These are phyloP conservation scores for Neotoma lepida DNA, from an alignment of 2,113 vertebrate genomes.

Conservation along the genomic window DNA sequence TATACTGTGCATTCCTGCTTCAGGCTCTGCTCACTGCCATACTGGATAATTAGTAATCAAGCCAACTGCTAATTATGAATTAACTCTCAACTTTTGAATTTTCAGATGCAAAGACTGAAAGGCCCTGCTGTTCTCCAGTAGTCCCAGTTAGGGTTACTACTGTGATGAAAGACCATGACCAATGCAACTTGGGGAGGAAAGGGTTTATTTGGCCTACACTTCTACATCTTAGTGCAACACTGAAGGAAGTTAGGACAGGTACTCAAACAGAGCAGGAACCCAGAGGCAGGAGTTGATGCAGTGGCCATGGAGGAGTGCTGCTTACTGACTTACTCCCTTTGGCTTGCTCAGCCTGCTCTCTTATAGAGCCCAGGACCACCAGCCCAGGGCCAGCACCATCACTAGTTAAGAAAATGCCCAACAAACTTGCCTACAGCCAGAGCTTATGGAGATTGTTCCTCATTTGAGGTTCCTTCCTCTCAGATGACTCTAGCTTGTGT, in stretches of 20 bases:
- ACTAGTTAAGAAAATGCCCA: not conserved
- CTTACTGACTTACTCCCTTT: not conserved
- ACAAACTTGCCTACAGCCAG: not conserved
- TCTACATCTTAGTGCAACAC: not conserved
- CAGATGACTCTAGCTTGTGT: not conserved
- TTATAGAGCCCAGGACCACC: not conserved
- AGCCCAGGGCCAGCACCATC: not conserved
- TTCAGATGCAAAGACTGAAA: conserved; percentile 19
- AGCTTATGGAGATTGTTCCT: not conserved
- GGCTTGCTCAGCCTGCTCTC: not conserved
- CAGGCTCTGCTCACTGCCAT: not conserved
- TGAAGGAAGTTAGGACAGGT: not conserved
- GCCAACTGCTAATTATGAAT: not conserved
- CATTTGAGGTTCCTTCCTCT: not conserved
- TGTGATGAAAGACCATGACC: not conserved
- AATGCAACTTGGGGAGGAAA: not conserved
- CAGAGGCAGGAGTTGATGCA: not conserved
- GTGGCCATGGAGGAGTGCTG: not conserved
- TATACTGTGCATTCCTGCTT: not conserved
- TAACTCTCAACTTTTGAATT: not conserved
- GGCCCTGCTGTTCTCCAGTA: not conserved
- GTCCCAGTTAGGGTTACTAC: not conserved
- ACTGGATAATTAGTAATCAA: not conserved
- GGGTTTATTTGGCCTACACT: not conserved
- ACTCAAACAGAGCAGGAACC: not conserved